Evolutionary conservation across 2,797 vertebrate genomes (phyloP), one percentile per base, ranked within the genome.

Genomic region (Enteromius thamalakanensis): DNA sequence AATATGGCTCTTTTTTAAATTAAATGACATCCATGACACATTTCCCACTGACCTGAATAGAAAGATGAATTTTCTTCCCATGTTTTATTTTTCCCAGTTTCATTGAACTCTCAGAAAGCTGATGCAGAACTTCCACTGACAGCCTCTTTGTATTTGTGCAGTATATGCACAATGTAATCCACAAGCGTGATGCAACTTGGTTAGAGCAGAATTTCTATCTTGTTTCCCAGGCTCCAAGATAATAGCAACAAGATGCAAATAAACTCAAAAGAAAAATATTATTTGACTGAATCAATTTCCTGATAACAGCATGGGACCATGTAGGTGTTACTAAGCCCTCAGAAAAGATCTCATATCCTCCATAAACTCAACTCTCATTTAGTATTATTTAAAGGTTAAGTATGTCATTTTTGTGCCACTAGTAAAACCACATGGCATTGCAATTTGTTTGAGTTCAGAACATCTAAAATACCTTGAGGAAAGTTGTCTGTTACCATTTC

Each of bases 41-140:
- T 84, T 74, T 79, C 12, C 23, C 21, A 51, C 55, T 79, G 74
- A 58, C 49, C 74, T 72, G 37, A 75, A 70, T 80, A 74, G 72
- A 84, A 71, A 79, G 79, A 88, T 65, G 32, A 72, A 79, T 71
- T 74, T 19, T 64, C 47, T 15, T 72, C 58, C 72, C 74, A 69
- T 80, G 69, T 69, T 85, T 80, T 72, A 62, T 26, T 82, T 84
- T 84, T 40, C 23, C 71, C 26, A 65, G 47, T 82, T 82, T 80
- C 45, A 82, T 42, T 85, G 77, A 42, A 10, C 68, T 81, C 51
- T 37, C 37, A 78, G 49, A 72, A 82, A 77, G 76, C 76, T 87
- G 83, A 87, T 79, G 86, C 74, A 85, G 64, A 74, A 69, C 71
- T 85, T 83, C 47, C 64, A 65, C 77, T 67, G 83, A 67, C 86